Evolutionary conservation across 2,797 vertebrate genomes (phyloP), one percentile per base, ranked within the genome.

Genomic region (Rhyacichthys aspro): DNA sequence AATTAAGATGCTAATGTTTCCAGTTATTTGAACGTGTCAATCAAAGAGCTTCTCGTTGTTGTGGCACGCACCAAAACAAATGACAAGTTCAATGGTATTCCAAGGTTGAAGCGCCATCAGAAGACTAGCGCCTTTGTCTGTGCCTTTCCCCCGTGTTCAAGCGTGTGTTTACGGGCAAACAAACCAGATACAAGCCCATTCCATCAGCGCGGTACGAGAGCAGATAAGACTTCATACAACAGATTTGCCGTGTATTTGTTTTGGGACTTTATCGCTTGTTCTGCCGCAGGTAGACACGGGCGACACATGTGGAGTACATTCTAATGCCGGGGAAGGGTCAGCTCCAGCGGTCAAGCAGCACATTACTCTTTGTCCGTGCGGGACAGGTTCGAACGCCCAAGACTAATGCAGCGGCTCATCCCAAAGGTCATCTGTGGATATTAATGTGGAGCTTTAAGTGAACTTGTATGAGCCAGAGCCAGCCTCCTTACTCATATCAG

Each of bases 351-450:
- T 91, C 92, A 93, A 89, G 80, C 80, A 78, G 80, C 88, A 90
- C 91, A 92, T 93, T 93, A 92, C 87, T 92, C 90, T 90, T 78
- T 84, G 91, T 92, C 89, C 83, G 78, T 60, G 60, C 78, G 37
- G 65, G 90, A 92, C 89, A 91, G 87, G 83, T 88, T 81, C 81
- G 85, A 83, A 78, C 75, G 72, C 71, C 71, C 78, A 92, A 91
- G 91, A 92, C 82, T 89, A 92, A 92, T 92, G 91, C 86, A 63
- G 77, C 74, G 48, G 83, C 88, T 90, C 88, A 90, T 90, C 82
- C 80, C 59, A 92, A 92, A 93, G 92, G 92, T 93, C 91, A 90
- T 83, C 69, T 65, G 75, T 88, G 89, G 84, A 92, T 91, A 92
- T 93, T 88, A 92, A 90, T 90, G 88, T 78, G 85, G 82, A 92